Evolutionary conservation across 2,113 vertebrate genomes (phyloP).

Genomic region (Athene noctua): DNA sequence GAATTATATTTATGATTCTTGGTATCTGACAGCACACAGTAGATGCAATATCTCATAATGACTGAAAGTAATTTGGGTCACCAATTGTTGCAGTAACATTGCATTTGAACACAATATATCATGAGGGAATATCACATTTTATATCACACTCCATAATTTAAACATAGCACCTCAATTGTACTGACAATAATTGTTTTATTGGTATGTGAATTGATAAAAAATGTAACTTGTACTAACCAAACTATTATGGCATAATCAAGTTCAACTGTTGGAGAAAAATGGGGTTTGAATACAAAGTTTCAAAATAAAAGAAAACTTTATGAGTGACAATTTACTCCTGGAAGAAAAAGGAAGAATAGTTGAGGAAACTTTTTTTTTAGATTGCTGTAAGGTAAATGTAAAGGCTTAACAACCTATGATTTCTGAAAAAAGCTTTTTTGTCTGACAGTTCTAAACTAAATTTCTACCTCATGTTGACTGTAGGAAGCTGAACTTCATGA

Average conservation of each 20-base stretch:
- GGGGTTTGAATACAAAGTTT: not conserved
- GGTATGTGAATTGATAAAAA: not conserved
- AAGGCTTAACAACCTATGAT: not conserved
- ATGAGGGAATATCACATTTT: not conserved
- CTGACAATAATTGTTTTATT: not conserved
- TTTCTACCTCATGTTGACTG: not conserved
- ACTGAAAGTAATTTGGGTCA: slow-evolving; percentile 11
- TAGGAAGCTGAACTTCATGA: not conserved
- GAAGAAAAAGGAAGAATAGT: not conserved
- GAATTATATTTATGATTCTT: not conserved
- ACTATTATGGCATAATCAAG: not conserved
- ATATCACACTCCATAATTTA: not conserved
- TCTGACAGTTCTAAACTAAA: not conserved
- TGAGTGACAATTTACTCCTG: slow-evolving; percentile 3
- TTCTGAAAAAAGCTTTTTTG: not conserved
- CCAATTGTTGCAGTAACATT: not conserved
- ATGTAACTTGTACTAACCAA: not conserved
- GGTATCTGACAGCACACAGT: not conserved
- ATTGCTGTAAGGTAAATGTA: not conserved
- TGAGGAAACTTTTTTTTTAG: not conserved
- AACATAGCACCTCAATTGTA: not conserved
- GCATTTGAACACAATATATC: not conserved
- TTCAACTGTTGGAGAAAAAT: not conserved
- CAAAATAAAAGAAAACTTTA: slow-evolving; percentile 16
- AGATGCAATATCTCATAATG: not conserved